Conservation (phyloP, 2,797 vertebrate genomes). For the Microhierax caerulescens region DNA sequence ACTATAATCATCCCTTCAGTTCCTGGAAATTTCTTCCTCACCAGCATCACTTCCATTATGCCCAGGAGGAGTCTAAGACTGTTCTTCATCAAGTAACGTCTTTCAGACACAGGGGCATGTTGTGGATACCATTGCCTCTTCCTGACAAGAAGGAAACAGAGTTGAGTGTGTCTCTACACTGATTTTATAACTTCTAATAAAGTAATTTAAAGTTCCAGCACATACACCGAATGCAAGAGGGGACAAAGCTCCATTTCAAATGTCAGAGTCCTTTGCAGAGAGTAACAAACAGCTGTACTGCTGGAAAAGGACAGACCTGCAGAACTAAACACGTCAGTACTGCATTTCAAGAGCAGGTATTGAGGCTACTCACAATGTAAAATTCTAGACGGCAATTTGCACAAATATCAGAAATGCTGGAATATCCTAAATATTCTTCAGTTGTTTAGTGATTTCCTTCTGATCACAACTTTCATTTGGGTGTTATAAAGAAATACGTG, state of each 20-base stretch:
- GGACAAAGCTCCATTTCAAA: not conserved
- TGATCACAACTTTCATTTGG: not conserved
- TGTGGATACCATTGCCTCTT: not conserved
- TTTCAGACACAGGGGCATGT: not conserved
- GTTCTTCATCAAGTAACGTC: not conserved
- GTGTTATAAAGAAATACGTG: not conserved
- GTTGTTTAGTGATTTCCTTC: not conserved
- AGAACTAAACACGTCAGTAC: not conserved
- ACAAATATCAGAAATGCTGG: not conserved
- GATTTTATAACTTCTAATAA: not conserved
- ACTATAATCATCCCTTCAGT: not conserved
- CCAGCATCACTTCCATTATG: not conserved
- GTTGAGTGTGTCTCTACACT: not conserved
- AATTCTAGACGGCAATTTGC: not conserved
- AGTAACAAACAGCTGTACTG: not conserved
- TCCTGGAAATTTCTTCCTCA: not conserved
- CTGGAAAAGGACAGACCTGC: not conserved
- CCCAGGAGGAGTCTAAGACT: not conserved
- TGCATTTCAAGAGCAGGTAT: not conserved
- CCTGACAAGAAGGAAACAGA: not conserved
- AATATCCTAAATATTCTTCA: not conserved
- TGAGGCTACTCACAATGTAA: not conserved
- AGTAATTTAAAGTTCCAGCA: not conserved
- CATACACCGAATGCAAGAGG: not conserved
- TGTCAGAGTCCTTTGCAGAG: not conserved